A percentile compares a stretch with the other conserved stretches of the same genome.
phyloP scores from a whole-genome alignment of 2,888 invertebrate genomes.

The Leptopilina syphax region DNA sequence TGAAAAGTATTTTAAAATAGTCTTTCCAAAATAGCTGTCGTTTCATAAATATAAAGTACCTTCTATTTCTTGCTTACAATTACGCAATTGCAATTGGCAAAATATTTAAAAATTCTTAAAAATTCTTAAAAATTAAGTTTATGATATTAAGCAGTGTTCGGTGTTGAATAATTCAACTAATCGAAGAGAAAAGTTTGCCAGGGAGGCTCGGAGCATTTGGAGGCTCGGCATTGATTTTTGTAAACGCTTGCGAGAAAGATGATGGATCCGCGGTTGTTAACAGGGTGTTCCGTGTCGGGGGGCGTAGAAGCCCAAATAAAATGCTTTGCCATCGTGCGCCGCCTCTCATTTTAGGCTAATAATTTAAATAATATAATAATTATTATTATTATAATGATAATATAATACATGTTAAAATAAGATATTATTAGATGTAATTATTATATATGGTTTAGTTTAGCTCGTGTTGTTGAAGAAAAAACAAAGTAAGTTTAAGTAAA shows the following conservation, averaged over 20 bases:
- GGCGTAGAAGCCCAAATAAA: slow-evolving; percentile 71
- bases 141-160: neutral
- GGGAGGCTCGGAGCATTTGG: neutral
- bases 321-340: slow-evolving; percentile 76
- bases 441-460: slow-evolving; percentile 77
- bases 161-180: slow-evolving; percentile 12
- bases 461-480: slow-evolving; percentile 76
- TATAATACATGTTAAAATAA: slow-evolving; percentile 77
- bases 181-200: neutral
- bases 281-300: slow-evolving; percentile 76
- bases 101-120: neutral
- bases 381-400: slow-evolving; percentile 67
- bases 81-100: neutral
- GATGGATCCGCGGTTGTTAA: slow-evolving; percentile 69
- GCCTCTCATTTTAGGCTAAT: slow-evolving; percentile 77
- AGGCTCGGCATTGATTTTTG: slow-evolving; percentile 8
- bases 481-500: slow-evolving; percentile 58
- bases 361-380: slow-evolving; percentile 72
- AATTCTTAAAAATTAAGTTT: neutral
- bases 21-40: no score
- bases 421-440: slow-evolving; percentile 77
- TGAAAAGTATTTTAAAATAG: no score
- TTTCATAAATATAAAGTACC: no score
- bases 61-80: no score
- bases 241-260: slow-evolving; percentile 50